Evolutionary conservation across 2,888 invertebrate species (phyloP).

Genomic region (Chaitophorus viminalis): DNA sequence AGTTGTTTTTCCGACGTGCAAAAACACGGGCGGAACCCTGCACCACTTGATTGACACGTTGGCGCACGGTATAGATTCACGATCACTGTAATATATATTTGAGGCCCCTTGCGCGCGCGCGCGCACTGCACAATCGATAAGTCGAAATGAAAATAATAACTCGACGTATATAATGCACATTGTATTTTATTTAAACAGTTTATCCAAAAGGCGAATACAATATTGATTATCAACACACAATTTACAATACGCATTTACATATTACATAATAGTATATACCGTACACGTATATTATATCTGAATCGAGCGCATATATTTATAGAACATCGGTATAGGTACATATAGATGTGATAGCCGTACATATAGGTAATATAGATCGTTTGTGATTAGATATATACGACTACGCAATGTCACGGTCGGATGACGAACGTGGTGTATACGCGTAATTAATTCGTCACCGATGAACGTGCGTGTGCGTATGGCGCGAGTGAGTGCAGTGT

Average conservation of each 20-base stretch:
- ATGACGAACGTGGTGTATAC: conserved; percentile 19
- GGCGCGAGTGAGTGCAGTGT: background rate
- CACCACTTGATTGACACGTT: background rate
- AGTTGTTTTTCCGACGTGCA: background rate
- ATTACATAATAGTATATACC: too few species aligned
- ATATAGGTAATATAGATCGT: background rate
- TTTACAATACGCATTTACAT: too few species aligned
- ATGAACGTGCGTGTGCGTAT: background rate
- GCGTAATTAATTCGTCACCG: conserved; percentile 54
- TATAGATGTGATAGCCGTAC: too few species aligned
- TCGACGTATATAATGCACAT: background rate
- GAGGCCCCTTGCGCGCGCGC: too few species aligned
- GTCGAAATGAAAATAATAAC: background rate
- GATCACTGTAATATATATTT: too few species aligned
- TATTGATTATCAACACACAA: background rate
- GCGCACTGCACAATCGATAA: too few species aligned
- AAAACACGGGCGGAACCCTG: background rate
- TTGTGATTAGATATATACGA: background rate
- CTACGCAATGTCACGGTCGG: conserved; percentile 24
- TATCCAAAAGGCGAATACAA: background rate
- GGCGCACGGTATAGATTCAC: too few species aligned
- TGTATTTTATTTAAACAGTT: background rate
- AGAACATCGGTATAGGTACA: too few species aligned
- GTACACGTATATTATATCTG: too few species aligned
- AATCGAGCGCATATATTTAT: too few species aligned